Percentiles rank a stretch among this genome's conserved stretches.
phyloP scores from a whole-genome alignment of 2,113 vertebrate species.

The Delphinus delphis region DNA sequence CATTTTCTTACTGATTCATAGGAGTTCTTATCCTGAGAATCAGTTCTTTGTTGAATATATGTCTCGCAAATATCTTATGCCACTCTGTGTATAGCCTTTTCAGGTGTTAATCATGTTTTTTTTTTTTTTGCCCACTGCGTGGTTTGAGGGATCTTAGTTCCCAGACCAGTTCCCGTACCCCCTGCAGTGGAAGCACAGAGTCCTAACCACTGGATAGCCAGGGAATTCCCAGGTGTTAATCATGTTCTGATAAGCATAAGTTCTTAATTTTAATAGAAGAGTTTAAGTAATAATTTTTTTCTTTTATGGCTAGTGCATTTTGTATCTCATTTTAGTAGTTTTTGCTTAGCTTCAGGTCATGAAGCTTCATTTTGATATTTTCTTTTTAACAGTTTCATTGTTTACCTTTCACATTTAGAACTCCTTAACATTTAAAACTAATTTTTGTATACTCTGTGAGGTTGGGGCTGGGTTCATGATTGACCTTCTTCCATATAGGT shows the following conservation, averaged over 20 bases:
- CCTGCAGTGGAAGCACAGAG: too few relatives aligned
- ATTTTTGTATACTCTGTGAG: not conserved
- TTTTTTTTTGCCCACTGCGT: too few relatives aligned
- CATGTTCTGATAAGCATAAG: not conserved
- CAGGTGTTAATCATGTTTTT: not conserved
- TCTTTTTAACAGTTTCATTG: not conserved
- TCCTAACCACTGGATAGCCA: too few relatives aligned
- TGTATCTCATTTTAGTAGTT: not conserved
- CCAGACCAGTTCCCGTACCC: too few relatives aligned
- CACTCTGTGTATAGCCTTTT: not conserved
- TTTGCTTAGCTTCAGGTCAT: not conserved
- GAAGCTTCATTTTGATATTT: not conserved
- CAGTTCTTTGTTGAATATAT: not conserved
- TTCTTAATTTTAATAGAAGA: not conserved
- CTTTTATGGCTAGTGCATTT: not conserved
- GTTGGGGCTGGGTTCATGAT: not conserved
- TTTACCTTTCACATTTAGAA: conserved; percentile 17
- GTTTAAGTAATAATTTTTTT: not conserved
- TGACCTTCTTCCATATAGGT: not conserved
- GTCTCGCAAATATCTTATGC: not conserved
- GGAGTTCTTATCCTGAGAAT: not conserved
- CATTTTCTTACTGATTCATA: not conserved
- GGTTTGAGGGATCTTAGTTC: too few relatives aligned
- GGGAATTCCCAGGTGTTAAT: not conserved
- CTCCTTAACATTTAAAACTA: not conserved